These are phyloP conservation scores for Agraylea sexmaculata DNA, from an alignment of 1,140 invertebrate genomes.

Conservation along the genomic window DNA sequence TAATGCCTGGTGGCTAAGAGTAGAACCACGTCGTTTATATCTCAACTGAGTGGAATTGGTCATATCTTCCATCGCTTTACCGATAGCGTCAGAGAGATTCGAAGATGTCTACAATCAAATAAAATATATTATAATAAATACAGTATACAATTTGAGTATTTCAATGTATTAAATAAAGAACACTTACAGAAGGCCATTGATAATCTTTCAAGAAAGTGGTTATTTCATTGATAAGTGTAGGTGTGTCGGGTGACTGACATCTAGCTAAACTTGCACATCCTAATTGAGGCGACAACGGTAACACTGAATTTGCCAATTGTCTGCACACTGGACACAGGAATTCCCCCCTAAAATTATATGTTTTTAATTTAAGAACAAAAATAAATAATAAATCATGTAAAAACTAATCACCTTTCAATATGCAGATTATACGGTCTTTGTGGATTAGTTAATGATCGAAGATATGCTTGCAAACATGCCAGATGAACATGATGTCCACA, in stretches of 20 bases:
- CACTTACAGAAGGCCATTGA: constrained; percentile 47
- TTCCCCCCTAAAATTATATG: constrained; percentile 61
- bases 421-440: constrained; percentile 61
- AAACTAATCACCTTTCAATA: constrained; percentile 45
- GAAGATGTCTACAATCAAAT: constrained; percentile 39
- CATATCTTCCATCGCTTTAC: constrained; percentile 88
- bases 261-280: constrained; percentile 43
- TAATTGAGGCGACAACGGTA: constrained; percentile 75
- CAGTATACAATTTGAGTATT: constrained; percentile 1
- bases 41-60: constrained; percentile 57
- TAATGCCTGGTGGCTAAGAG: constrained; percentile 59
- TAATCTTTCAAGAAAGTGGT: constrained; percentile 56
- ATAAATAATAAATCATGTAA: constrained; percentile 12
- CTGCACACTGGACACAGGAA: constrained; percentile 90
- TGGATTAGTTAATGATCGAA: constrained; percentile 65
- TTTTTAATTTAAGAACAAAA: constrained; percentile 24
- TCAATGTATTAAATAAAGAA: constrained; percentile 4
- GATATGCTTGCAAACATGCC: constrained; percentile 82
- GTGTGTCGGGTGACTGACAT: constrained; percentile 43
- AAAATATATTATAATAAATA: constrained; percentile 10
- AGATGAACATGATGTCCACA: constrained; percentile 94
- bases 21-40: constrained; percentile 40
- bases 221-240: constrained; percentile 45
- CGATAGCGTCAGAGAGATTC: constrained; percentile 65
- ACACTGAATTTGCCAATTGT: constrained; percentile 83